Base-by-base conservation (phyloP, 1,140 invertebrate genomes). In the Drosophila athabasca region DNA sequence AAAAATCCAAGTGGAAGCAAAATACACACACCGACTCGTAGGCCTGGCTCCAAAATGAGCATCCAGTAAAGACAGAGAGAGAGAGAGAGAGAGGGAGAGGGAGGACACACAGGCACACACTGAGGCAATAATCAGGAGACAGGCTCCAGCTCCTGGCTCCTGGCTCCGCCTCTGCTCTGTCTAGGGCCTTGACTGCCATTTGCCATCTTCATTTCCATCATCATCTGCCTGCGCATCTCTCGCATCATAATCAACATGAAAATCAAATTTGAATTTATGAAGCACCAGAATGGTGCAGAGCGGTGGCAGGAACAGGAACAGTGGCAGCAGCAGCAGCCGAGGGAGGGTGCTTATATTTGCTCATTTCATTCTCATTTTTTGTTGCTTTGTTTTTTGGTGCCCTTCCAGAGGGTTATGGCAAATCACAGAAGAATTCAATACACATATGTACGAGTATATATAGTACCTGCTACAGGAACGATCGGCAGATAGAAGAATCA, bases 211-310 rank as follows among this genome's bases (percentile, higher is more conserved):
- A 85, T 81, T 78, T 81, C 81, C 81, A 85, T 87, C 82, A 87
- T 87, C 82, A 85, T 81, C 77, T 53, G 72, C 62, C 77, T 53
- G 72, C 62, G 51, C 62, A 67, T 60, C 73, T 58, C 62, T 67
- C 71, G 78, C 82, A 87, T 87, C 82, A 87, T 87, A 87, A 87
- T 87, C 82, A 87, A 87, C 82, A 87, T 87, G 82, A 87, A 87
- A 87, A 87, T 87, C 82, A 87, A 87, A 87, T 87, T 87, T 87
- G 82, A 87, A 87, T 87, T 87, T 87, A 87, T 87, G 82, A 87
- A 85, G 74, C 82, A 77, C 55, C 69, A 79, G 72, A 60, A 54
- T 15, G 31, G 64, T 39, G 54, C 48, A 46, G 54, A 43, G 29
- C 13, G 22, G 43, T 17, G 31, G 6, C 13, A 8, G 4, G 41